Evolutionary conservation across 2,113 vertebrate genomes (phyloP).

Genomic region (Phyllostomus hastatus): DNA sequence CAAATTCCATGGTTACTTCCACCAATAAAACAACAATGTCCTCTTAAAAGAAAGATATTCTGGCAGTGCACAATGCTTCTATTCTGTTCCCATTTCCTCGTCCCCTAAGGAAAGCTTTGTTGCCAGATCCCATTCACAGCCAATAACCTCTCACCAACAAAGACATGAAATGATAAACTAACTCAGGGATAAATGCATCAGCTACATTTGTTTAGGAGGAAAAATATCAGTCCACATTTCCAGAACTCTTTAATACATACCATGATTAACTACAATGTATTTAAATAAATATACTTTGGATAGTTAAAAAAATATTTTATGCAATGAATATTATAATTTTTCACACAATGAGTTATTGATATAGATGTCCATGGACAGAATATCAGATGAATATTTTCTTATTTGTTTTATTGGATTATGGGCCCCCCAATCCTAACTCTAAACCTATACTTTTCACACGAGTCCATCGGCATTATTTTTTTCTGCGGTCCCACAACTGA

Average conservation of each 20-base stretch:
- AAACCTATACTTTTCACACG: not conserved
- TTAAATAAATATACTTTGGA: not conserved
- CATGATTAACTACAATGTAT: not conserved
- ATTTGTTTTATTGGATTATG: not conserved
- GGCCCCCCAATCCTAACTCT: not conserved
- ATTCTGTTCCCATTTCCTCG: conserved; percentile 59
- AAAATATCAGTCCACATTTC: not conserved
- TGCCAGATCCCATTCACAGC: conserved; percentile 54
- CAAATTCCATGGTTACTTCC: conserved; percentile 75
- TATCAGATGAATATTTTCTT: not conserved
- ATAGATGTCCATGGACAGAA: not conserved
- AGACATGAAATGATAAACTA: conserved; percentile 46
- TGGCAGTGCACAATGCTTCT: conserved; percentile 49
- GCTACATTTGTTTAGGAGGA: not conserved
- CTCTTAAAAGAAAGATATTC: conserved; percentile 62
- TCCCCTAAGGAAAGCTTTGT: conserved; percentile 32
- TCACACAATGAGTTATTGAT: not conserved
- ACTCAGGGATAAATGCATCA: not conserved
- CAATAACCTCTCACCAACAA: conserved; percentile 40
- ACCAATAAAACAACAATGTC: conserved; percentile 72
- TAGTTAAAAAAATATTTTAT: not conserved
- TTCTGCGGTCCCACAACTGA: rapidly evolving
- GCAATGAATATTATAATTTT: not conserved
- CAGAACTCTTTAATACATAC: not conserved
- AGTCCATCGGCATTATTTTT: not conserved